Evolutionary conservation across 2,888 invertebrate genomes (phyloP), one percentile per base, ranked within the genome.

Genomic region (Zaprionus lineosus): DNA sequence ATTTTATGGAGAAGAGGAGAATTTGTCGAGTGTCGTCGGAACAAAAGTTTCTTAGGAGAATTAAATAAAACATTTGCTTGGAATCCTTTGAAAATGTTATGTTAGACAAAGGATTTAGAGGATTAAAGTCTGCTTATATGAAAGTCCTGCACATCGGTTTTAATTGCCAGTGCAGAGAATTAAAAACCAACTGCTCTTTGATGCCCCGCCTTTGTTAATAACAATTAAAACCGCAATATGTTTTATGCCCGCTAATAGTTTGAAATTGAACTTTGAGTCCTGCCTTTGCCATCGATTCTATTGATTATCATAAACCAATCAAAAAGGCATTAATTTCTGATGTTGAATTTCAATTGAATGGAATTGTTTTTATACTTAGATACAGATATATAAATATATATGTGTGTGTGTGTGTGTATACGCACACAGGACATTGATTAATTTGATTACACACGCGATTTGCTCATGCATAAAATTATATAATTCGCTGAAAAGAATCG

Each of bases 371-470:
- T 34, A 2, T 33, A 21, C 7, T 21, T n/a, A n/a, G 8, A 8
- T 24, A 8, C 8, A 6, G 2, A 9, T 39, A 9, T 11, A 12
- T 26, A n/a, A n/a, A n/a, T 34, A 2, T 24, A 5, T 43, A 3
- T 46, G n/a, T 19, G n/a, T 26, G 16, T 50, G n/a, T 40, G 15
- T 37, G 15, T 8, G 34, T 46, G 50, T 43, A 52, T 41, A 29
- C 48, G 47, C 31, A 37, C 41, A 31, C 50, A 46, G 36, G 47
- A 61, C 33, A 58, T 66, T 73, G 55, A 67, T 73, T 70, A 63
- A 73, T 73, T 73, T 50, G 53, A 46, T 57, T 66, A 34, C 19
- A 47, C 16, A 47, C 16, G 19, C 34, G 52, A 57, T 50, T 70
- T 53, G 52, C 11, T 51, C 59, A 60, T 60, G 73, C 56, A 66